Evolutionary conservation across 2,888 invertebrate genomes (phyloP).

Genomic region (Odontocolon sp.): DNA sequence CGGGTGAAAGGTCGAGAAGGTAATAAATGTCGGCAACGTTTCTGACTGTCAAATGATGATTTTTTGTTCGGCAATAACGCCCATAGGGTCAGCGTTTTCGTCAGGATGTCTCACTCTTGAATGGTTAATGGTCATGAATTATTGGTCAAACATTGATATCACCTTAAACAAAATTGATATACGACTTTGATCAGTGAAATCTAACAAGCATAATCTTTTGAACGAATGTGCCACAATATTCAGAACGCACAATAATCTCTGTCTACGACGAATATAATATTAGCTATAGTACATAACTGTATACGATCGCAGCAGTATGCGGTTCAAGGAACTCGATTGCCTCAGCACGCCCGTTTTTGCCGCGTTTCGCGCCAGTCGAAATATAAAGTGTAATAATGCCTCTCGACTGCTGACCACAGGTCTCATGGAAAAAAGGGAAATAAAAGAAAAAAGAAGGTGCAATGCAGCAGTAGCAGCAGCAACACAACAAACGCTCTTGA

Average conservation of each 20-base stretch:
- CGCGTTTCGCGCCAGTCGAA: conserved; percentile 49
- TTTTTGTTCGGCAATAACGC: conserved; percentile 19
- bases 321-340: conserved; percentile 57
- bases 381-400: conserved; percentile 56
- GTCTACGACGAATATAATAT: neutral
- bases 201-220: neutral
- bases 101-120: conserved; percentile 33
- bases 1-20: conserved; percentile 51
- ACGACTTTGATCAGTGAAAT: neutral
- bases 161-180: neutral
- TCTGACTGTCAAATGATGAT: conserved; percentile 27
- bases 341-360: conserved; percentile 42
- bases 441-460: conserved; percentile 9
- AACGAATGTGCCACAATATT: neutral
- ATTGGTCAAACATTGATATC: neutral
- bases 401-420: conserved; percentile 32
- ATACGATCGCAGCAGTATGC: conserved; percentile 1
- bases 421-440: conserved; percentile 25
- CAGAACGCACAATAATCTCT: neutral
- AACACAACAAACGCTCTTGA: conserved; percentile 15
- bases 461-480: conserved; percentile 15
- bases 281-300: neutral
- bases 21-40: conserved; percentile 54
- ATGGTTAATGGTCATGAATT: conserved; percentile 7
- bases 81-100: conserved; percentile 15